Evolutionary conservation across 2,888 invertebrate genomes (phyloP).

Genomic region (Rotaria magnacalcarata): DNA sequence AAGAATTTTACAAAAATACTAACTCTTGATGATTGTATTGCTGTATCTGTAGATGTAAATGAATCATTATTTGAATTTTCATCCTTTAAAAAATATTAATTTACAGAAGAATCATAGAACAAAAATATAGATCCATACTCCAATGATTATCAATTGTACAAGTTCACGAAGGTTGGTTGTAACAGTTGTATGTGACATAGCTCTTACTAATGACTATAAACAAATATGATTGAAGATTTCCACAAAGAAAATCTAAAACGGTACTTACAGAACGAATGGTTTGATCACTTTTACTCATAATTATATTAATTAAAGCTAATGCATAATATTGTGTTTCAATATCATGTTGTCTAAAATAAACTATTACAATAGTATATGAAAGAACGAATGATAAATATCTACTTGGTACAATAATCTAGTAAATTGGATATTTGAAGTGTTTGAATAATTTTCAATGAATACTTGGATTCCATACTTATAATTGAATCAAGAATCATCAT

Average conservation of each 20-base stretch:
- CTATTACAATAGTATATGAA: background rate
- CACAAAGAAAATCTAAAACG: background rate
- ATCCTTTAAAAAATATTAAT: background rate
- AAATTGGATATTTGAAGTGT: background rate
- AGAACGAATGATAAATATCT: background rate
- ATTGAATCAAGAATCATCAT: slow-evolving; percentile 34
- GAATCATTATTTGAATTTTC: background rate
- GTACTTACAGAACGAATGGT: background rate
- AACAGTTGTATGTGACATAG: background rate
- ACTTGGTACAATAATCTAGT: slow-evolving; percentile 26
- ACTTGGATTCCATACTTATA: background rate
- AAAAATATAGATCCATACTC: background rate
- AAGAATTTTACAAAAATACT: background rate
- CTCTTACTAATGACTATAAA: background rate
- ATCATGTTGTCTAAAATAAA: background rate
- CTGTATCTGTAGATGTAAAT: background rate
- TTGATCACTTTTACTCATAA: slow-evolving; percentile 24
- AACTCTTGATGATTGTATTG: background rate
- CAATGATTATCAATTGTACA: background rate
- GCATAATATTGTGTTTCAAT: slow-evolving; percentile 29
- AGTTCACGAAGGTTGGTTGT: background rate
- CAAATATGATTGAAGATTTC: background rate
- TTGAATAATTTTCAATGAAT: background rate
- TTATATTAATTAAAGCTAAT: background rate
- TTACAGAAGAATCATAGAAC: background rate